Percentiles rank a stretch among this genome's conserved stretches.
phyloP scores from a whole-genome alignment of 1,140 invertebrate species.

The Latrodectus geometricus region DNA sequence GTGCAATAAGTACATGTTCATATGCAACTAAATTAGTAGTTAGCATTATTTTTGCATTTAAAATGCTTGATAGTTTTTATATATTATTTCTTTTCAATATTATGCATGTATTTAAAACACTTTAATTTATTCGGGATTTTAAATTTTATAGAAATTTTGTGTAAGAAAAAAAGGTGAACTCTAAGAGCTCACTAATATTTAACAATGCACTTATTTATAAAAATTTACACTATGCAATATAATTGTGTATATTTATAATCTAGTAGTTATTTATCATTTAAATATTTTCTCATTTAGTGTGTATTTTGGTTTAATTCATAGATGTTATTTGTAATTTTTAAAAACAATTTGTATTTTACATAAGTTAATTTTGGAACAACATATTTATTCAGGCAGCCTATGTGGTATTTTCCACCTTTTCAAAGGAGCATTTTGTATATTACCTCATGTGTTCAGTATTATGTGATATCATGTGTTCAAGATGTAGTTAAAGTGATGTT shows the following conservation, averaged over 20 bases:
- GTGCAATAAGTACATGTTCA: too few relatives aligned
- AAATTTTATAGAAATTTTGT: background rate
- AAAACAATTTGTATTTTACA: background rate
- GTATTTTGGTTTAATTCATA: background rate
- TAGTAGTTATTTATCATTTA: background rate
- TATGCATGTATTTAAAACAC: background rate
- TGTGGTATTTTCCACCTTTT: constrained; percentile 2
- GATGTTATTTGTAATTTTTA: constrained; percentile 2
- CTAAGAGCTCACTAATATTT: background rate
- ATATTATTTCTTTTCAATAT: background rate
- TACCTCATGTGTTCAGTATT: constrained; percentile 51
- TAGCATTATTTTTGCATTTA: background rate
- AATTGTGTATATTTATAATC: background rate
- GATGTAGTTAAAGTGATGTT: background rate
- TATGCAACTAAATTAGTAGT: too few relatives aligned
- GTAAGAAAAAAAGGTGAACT: background rate
- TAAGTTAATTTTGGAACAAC: constrained; percentile 23
- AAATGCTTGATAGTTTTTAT: background rate
- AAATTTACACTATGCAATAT: background rate
- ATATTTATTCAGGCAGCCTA: background rate
- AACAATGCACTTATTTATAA: background rate
- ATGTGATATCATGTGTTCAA: constrained; percentile 52
- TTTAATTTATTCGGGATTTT: background rate
- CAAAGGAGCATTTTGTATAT: constrained; percentile 1
- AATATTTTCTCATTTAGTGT: background rate